Evolutionary conservation across 2,113 vertebrate genomes (phyloP).

Genomic region (Tachuris rubrigastra): DNA sequence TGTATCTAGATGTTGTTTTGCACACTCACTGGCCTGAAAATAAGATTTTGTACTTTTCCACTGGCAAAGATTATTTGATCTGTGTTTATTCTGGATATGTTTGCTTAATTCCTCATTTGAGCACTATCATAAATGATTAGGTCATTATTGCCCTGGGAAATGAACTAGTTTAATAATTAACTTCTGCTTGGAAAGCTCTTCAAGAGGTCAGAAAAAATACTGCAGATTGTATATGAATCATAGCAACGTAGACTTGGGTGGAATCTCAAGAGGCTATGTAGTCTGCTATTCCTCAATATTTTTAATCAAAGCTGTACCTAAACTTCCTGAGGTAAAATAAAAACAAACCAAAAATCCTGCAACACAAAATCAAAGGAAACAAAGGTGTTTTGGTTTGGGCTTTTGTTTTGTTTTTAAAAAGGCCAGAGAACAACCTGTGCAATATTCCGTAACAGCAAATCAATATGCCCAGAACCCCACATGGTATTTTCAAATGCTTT

Average conservation of each 20-base stretch:
- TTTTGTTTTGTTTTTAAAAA: background rate
- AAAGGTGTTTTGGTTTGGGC: background rate
- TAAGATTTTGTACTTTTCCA: conserved; percentile 3
- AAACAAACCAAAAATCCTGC: background rate
- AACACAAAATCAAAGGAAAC: background rate
- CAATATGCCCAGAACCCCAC: background rate
- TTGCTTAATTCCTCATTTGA: conserved; percentile 37
- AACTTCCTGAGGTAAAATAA: background rate
- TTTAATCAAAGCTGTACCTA: conserved; percentile 13
- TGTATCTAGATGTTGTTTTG: background rate
- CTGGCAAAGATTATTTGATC: background rate
- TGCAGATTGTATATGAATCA: background rate
- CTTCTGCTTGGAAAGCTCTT: background rate
- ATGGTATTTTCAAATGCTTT: background rate
- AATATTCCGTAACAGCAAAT: background rate
- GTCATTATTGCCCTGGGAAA: conserved; percentile 23
- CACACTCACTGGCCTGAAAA: background rate
- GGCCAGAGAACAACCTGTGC: background rate
- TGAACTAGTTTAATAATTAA: conserved; percentile 34
- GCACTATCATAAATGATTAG: background rate
- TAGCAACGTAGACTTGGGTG: background rate
- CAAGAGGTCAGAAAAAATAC: background rate
- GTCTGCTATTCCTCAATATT: background rate
- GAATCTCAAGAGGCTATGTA: background rate
- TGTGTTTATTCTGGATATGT: conserved; percentile 25